phyloP scores from a whole-genome alignment of 2,797 vertebrate genomes.

The Pipistrellus pygmaeus region DNA sequence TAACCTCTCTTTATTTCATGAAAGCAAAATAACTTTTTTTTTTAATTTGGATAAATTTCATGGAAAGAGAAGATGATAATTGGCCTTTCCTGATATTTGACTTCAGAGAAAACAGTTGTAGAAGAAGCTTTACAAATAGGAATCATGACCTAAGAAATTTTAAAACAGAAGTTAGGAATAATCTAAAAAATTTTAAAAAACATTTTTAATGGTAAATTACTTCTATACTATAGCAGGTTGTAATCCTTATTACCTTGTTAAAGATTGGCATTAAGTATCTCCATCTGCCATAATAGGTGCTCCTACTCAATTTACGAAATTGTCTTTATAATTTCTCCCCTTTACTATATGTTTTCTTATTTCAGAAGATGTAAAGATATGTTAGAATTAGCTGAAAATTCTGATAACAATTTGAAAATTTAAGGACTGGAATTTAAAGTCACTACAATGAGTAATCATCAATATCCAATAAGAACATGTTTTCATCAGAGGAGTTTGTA shows the following conservation, averaged over 20 bases:
- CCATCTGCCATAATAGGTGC: background rate
- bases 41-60: constrained; percentile 10
- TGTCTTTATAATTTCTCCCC: background rate
- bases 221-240: background rate
- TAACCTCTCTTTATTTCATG: constrained; percentile 57
- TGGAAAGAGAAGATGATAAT: constrained; percentile 24
- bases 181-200: background rate
- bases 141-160: background rate
- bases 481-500: background rate
- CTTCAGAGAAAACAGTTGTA: constrained; percentile 51
- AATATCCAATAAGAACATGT: background rate
- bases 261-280: background rate
- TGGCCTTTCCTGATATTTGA: constrained; percentile 12
- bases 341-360: constrained; percentile 57
- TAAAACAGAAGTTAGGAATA: background rate
- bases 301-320: constrained; percentile 39
- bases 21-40: background rate
- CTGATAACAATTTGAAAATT: background rate
- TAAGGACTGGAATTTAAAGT: constrained; percentile 28
- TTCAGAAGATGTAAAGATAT: constrained; percentile 44
- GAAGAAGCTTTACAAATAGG: background rate
- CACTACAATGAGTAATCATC: background rate
- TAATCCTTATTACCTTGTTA: background rate
- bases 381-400: background rate
- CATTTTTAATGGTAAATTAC: background rate